Percentiles rank a stretch among this genome's conserved stretches.
Evolutionary conservation across 1,140 invertebrate species (phyloP).

Genomic region (Geopemphigus sp.): DNA sequence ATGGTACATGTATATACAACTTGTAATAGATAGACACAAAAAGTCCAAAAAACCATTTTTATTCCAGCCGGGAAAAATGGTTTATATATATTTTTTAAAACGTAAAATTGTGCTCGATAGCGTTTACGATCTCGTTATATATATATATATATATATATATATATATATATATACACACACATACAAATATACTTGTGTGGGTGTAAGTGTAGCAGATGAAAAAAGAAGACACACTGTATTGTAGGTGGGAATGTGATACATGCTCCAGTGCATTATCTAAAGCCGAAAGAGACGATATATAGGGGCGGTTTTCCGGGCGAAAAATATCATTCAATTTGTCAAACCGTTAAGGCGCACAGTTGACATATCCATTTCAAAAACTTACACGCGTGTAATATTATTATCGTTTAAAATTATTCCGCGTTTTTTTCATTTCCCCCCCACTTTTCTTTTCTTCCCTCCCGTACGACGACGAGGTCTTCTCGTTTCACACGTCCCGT

Average conservation of each 20-base stretch:
- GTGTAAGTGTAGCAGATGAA: background rate
- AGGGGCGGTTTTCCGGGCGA: background rate
- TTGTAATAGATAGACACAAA: background rate
- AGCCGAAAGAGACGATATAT: background rate
- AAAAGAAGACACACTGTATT: slow-evolving; percentile 16
- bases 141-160: background rate
- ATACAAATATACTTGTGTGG: background rate
- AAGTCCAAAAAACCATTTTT: background rate
- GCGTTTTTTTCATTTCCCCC: background rate
- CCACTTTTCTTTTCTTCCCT: too few relatives aligned
- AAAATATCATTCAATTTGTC: slow-evolving; percentile 46
- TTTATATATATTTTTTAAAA: background rate
- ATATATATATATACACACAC: background rate
- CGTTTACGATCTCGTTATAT: too few relatives aligned
- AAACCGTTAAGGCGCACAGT: slow-evolving; percentile 24
- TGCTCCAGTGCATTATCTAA: slow-evolving; percentile 41
- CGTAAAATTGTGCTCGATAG: background rate
- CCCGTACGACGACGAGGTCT: background rate
- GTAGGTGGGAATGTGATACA: slow-evolving; percentile 13
- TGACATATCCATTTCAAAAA: slow-evolving; percentile 46
- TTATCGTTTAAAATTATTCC: slow-evolving; percentile 45
- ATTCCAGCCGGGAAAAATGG: background rate
- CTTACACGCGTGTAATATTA: slow-evolving; percentile 18
- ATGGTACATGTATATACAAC: background rate
- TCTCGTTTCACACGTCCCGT: too few relatives aligned